Evolutionary conservation across 2,113 vertebrate species (phyloP), one percentile per base, ranked within the genome.

Genomic region (Proterorhinus semilunaris): DNA sequence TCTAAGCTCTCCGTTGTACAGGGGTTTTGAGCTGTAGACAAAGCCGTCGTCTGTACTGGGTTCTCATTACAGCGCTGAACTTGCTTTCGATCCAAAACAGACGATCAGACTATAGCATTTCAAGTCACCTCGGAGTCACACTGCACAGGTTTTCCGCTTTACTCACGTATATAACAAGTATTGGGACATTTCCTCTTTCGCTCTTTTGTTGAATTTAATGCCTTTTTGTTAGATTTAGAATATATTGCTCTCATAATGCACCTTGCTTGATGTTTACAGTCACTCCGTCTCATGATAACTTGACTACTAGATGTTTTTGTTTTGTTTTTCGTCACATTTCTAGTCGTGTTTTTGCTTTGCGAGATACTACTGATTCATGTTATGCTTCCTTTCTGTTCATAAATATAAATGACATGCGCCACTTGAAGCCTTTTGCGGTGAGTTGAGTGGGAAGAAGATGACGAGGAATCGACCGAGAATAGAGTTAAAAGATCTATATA

Each of bases 371-470:
- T 61, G 49, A 6, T 15, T 61, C 13, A 61, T 61, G 13, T 45
- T 44, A 61, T 5, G 42, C 58, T 61, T 61, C 13, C 13, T 61
- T 61, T 61, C 42, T 16, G 58, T 61, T 45, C 3, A 15, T 43
- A 0, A 61, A 45, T 61, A 13, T 6, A 51, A 51, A 2, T 1
- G 49, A 12, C 36, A 44, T 45, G 58, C 15, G 13, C 58, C 58
- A 61, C 58, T 61, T 61, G 43, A 61, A 61, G 12, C 80, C 72
- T 78, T 47, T 63, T 10, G 21, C 44, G 11, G 76, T 83, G 80
- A 85, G 73, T 75, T 79, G 75, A 76, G 82, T 75, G 70, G 76
- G 76, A 68, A 82, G 27, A 36, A 36, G 27, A 36, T 5, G 27
- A 36, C 27, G 27, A 66, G 72, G 7, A 59, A 44, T 7, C 49